Conservation (phyloP, 2,888 invertebrate species). For the Agyllia agylla region DNA sequence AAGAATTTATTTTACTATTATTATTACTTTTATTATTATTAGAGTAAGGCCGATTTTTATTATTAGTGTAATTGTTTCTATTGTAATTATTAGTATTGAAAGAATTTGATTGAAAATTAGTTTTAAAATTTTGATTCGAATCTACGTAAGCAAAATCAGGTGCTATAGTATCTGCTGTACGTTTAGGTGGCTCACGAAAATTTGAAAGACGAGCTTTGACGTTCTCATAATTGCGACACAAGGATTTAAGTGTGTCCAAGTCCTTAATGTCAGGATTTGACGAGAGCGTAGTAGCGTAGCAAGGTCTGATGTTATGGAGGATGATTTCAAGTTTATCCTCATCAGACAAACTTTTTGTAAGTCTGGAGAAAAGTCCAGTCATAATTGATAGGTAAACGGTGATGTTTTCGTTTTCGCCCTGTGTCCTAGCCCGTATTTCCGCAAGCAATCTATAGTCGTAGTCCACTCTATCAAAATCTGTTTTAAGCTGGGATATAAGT, state of each 20-base stretch:
- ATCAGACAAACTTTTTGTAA: not conserved
- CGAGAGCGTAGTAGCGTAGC: not conserved
- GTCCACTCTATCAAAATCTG: not conserved
- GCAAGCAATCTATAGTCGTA: not conserved
- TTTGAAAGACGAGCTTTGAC: not conserved
- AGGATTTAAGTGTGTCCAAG: not conserved
- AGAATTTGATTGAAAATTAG: not conserved
- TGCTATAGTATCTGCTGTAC: not conserved
- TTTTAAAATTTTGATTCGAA: not conserved
- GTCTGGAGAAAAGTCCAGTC: not conserved
- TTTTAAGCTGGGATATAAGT: not conserved
- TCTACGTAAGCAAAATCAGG: not conserved
- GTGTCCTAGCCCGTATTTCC: not conserved
- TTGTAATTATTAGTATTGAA: not conserved
- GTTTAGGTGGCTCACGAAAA: not conserved
- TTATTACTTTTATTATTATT: not conserved
- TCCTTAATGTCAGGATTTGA: not conserved
- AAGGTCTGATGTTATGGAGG: not conserved
- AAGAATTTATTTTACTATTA: not conserved
- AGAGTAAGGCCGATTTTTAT: not conserved
- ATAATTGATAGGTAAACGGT: not conserved
- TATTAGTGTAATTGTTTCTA: not conserved
- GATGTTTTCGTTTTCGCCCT: not conserved
- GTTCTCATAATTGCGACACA: not conserved
- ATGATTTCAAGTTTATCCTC: not conserved